These are phyloP conservation scores for Eulithis testata DNA, from an alignment of 2,888 invertebrate genomes.

Conservation along the genomic window DNA sequence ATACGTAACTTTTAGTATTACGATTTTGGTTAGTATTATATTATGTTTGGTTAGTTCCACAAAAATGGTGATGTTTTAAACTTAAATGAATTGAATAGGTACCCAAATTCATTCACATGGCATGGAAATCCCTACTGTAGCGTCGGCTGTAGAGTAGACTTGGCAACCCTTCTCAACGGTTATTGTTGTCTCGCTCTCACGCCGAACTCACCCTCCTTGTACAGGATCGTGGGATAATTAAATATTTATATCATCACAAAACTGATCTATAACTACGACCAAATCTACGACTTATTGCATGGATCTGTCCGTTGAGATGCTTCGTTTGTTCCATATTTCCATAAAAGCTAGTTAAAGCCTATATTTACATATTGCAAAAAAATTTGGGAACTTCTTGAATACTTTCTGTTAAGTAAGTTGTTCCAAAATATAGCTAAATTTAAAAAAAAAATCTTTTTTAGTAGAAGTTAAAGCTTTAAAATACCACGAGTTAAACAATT, in stretches of 20 bases:
- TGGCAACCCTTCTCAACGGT: slow-evolving; percentile 74
- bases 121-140: slow-evolving; percentile 63
- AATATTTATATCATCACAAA: slow-evolving; percentile 77
- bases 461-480: background rate
- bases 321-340: background rate
- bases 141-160: slow-evolving; percentile 56
- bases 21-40: too few species aligned
- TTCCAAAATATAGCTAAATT: background rate
- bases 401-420: too few species aligned
- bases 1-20: background rate
- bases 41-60: too few species aligned
- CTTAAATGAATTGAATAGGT: slow-evolving; percentile 38
- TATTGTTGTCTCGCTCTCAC: slow-evolving; percentile 69
- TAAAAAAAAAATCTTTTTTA: background rate
- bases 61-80: slow-evolving; percentile 7
- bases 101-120: slow-evolving; percentile 58
- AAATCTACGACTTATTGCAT: slow-evolving; percentile 33
- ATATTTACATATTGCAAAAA: background rate
- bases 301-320: background rate
- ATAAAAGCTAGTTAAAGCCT: background rate
- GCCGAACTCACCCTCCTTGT: slow-evolving; percentile 64
- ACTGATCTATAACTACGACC: slow-evolving; percentile 40
- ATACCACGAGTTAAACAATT: background rate
- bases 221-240: slow-evolving; percentile 78
- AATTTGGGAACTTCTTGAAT: background rate